phyloP scores from a whole-genome alignment of 2,888 invertebrate genomes.

The Troides helena region DNA sequence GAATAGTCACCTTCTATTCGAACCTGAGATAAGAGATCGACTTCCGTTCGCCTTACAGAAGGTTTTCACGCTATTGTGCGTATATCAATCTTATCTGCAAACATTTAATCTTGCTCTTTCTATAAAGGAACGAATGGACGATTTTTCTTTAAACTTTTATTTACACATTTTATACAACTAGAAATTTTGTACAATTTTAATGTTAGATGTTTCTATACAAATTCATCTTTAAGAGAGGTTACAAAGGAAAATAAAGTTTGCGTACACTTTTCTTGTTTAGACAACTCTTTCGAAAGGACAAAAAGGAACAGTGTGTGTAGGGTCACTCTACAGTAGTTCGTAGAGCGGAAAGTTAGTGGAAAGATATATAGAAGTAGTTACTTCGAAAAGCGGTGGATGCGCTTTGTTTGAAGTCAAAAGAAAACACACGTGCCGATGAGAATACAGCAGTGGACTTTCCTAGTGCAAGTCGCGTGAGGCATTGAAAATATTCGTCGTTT shows the following conservation, averaged over 20 bases:
- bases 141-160: slow-evolving; percentile 9
- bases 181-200: slow-evolving; percentile 5
- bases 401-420: slow-evolving; percentile 5
- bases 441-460: background rate
- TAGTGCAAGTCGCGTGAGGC: background rate
- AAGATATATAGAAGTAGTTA: slow-evolving; percentile 6
- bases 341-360: slow-evolving; percentile 1
- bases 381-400: slow-evolving; percentile 5
- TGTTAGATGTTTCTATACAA: slow-evolving; percentile 1
- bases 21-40: background rate
- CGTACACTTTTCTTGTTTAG: background rate
- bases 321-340: slow-evolving; percentile 10
- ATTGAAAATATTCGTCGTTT: background rate
- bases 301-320: background rate
- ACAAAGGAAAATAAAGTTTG: background rate
- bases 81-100: slow-evolving; percentile 15
- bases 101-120: slow-evolving; percentile 15
- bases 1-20: background rate
- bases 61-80: slow-evolving; percentile 8
- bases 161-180: background rate
- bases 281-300: background rate
- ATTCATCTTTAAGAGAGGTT: background rate
- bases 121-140: background rate
- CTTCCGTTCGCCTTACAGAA: slow-evolving; percentile 8
- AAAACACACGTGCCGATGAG: background rate